Evolutionary conservation across 2,888 invertebrate species (phyloP).

Genomic region (Trilocha varians): DNA sequence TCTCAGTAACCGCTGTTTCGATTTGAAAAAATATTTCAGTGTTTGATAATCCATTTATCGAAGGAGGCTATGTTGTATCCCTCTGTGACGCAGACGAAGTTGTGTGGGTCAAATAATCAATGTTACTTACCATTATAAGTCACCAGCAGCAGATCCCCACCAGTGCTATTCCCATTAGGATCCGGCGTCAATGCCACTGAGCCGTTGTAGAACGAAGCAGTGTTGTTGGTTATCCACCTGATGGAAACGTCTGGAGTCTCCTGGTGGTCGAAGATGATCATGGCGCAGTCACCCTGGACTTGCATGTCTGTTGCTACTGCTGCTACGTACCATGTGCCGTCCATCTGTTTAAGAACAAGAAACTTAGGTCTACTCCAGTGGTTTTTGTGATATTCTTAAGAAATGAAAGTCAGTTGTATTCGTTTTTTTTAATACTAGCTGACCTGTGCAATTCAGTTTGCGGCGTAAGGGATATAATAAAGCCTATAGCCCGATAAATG

Average conservation of each 20-base stretch:
- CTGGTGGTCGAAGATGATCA: slow-evolving; percentile 53
- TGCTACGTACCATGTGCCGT: slow-evolving; percentile 55
- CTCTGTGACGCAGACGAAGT: neutral
- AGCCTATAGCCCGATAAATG: too few relatives aligned
- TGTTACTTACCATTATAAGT: slow-evolving; percentile 53
- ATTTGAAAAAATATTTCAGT: too few relatives aligned
- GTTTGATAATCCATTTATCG: too few relatives aligned
- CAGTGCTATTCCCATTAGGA: slow-evolving; percentile 36
- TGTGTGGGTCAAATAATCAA: neutral
- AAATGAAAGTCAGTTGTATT: too few relatives aligned
- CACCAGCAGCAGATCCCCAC: slow-evolving; percentile 49
- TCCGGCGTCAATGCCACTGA: slow-evolving; percentile 47
- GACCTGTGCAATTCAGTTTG: too few relatives aligned
- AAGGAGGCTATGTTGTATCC: too few relatives aligned
- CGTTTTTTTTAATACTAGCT: too few relatives aligned
- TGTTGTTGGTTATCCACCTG: slow-evolving; percentile 53
- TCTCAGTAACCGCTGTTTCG: too few relatives aligned
- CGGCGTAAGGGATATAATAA: too few relatives aligned
- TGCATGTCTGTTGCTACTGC: slow-evolving; percentile 46
- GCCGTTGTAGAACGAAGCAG: slow-evolving; percentile 51
- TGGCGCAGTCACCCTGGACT: slow-evolving; percentile 51
- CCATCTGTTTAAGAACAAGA: too few relatives aligned
- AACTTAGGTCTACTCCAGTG: too few relatives aligned
- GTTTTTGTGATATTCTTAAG: too few relatives aligned
- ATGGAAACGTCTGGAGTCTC: slow-evolving; percentile 56